These are phyloP conservation scores for Drosophila burlai DNA, from an alignment of 1,140 invertebrate genomes.

Conservation along the genomic window DNA sequence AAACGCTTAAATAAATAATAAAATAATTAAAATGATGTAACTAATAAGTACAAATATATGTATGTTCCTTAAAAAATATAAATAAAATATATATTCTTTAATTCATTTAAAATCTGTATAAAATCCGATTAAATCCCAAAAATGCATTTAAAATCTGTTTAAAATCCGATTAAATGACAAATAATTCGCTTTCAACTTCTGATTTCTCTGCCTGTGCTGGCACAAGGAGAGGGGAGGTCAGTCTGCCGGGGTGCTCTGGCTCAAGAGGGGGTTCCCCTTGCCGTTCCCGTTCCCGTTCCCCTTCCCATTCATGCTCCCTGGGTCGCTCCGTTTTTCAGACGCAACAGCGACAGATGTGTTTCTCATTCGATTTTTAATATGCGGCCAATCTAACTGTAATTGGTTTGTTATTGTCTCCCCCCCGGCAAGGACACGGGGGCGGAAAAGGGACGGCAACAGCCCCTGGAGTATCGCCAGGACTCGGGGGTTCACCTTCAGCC, in stretches of 20 bases:
- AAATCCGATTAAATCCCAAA: neutral
- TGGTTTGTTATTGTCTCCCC: conserved; percentile 85
- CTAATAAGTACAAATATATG: neutral
- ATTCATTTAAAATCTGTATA: too few relatives aligned
- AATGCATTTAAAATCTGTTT: neutral
- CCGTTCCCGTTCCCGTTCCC: neutral
- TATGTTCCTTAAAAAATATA: neutral
- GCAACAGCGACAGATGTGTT: conserved; percentile 82
- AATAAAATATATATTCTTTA: neutral
- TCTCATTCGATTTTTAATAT: conserved; percentile 85
- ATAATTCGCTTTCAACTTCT: too few relatives aligned
- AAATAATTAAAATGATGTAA: neutral
- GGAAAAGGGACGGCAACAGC: conserved; percentile 26
- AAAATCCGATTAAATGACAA: neutral
- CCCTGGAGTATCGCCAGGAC: conserved; percentile 28
- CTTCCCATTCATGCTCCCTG: neutral
- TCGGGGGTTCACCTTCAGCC: conserved; percentile 25
- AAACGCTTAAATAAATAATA: neutral
- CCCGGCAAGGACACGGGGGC: conserved; percentile 44
- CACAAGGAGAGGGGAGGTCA: neutral
- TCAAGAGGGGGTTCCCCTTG: neutral
- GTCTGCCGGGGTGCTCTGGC: conserved; percentile 1
- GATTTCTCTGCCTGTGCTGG: neutral
- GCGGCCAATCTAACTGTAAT: conserved; percentile 85
- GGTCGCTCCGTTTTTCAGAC: conserved; percentile 19